Percentiles rank a stretch among this genome's conserved stretches.
These are phyloP conservation scores for Epizoanthus illoricatus DNA, from an alignment of 92 coral and sea anemone genomes.

Conservation along the genomic window DNA sequence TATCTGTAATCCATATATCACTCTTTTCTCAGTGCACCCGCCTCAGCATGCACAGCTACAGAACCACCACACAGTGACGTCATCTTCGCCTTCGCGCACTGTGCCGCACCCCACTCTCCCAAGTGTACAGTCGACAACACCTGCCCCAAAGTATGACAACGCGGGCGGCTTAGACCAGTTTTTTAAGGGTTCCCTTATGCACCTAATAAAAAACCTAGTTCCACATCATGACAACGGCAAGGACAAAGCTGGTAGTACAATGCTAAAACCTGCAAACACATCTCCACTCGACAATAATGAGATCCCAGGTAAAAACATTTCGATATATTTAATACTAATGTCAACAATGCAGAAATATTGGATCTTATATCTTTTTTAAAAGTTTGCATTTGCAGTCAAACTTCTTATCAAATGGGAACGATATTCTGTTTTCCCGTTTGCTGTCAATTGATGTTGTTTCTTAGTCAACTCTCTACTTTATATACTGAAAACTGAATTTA, in stretches of 20 bases:
- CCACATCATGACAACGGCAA: slow-evolving; percentile 26
- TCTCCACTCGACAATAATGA: slow-evolving; percentile 8
- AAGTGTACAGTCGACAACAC: slow-evolving; percentile 16
- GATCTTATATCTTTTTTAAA: too few species aligned
- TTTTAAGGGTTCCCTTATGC: slow-evolving; percentile 34
- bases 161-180: slow-evolving; percentile 20
- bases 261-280: slow-evolving; percentile 11
- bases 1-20: background rate
- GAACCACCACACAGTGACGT: background rate
- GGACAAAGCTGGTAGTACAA: background rate
- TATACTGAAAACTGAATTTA: too few species aligned
- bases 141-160: slow-evolving; percentile 7
- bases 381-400: background rate
- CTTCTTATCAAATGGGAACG: too few species aligned
- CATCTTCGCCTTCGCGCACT: background rate
- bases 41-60: background rate
- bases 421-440: too few species aligned
- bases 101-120: background rate
- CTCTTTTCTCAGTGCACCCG: background rate
- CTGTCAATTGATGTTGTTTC: too few species aligned
- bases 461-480: too few species aligned
- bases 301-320: background rate
- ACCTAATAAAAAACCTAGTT: slow-evolving; percentile 26
- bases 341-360: background rate
- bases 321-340: background rate